phyloP scores from a whole-genome alignment of 2,888 invertebrate species.

The Pristionchus mayeri region DNA sequence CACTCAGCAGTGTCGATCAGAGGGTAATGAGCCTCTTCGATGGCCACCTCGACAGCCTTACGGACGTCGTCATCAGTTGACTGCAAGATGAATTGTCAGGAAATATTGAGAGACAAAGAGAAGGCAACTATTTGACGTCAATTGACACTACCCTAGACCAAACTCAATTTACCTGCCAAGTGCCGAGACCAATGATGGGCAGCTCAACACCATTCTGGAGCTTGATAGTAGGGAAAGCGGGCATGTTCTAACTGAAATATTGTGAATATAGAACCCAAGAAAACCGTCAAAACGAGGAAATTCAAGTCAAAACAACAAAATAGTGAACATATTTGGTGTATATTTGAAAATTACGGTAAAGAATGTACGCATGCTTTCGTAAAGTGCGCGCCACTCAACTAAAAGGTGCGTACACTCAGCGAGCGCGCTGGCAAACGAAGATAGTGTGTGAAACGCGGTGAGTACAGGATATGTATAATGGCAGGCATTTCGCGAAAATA shows the following conservation, averaged over 20 bases:
- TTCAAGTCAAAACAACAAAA: neutral
- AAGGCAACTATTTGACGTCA: too few relatives aligned
- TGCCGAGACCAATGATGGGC: constrained; percentile 70
- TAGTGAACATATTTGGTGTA: neutral
- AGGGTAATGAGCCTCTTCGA: constrained; percentile 86
- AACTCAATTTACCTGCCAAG: constrained; percentile 57
- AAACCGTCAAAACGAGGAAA: neutral
- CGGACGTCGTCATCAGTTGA: constrained; percentile 37
- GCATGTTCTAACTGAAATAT: constrained; percentile 5
- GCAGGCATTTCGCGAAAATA: neutral
- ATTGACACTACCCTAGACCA: too few relatives aligned
- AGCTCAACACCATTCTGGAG: constrained; percentile 67
- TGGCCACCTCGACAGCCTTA: constrained; percentile 78
- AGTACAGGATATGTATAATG: neutral
- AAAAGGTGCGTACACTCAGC: too few relatives aligned
- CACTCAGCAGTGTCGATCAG: constrained; percentile 88
- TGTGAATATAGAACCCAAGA: neutral
- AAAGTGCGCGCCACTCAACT: neutral
- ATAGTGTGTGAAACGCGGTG: neutral
- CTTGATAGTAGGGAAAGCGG: constrained; percentile 54
- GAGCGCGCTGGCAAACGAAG: too few relatives aligned
- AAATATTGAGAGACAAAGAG: neutral
- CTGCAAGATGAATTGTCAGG: neutral
- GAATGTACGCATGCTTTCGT: neutral
- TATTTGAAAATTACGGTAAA: neutral